Evolutionary conservation across 2,888 invertebrate species (phyloP).

Genomic region (Agrenia bidenticulata): DNA sequence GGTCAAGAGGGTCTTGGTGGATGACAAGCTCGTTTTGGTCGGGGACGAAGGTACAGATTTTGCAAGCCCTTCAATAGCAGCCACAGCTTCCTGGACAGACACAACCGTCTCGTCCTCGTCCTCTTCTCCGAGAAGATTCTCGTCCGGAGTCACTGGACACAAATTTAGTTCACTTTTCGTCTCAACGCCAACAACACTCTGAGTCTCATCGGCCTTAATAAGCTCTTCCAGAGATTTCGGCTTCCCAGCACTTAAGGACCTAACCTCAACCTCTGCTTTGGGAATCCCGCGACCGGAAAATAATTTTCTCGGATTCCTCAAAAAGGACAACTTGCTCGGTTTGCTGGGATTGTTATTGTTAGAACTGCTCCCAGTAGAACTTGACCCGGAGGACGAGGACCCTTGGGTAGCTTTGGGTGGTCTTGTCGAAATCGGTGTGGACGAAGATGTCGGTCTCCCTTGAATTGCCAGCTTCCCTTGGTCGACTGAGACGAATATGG

Average conservation of each 20-base stretch:
- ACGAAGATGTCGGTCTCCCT: not conserved
- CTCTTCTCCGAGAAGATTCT: conserved; percentile 4
- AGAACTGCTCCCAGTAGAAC: no score
- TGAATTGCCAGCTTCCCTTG: conserved; percentile 4
- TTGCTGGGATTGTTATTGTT: no score
- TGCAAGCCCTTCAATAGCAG: conserved; percentile 23
- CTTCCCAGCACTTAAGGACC: not conserved
- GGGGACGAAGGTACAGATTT: not conserved
- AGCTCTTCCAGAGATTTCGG: conserved; percentile 5
- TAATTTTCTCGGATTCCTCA: not conserved
- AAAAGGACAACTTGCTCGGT: conserved; percentile 8
- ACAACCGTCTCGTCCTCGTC: conserved; percentile 23
- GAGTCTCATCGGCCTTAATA: not conserved
- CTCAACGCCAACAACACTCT: not conserved
- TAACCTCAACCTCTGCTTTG: not conserved
- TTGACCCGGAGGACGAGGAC: no score
- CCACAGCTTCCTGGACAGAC: conserved; percentile 40
- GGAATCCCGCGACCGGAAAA: not conserved
- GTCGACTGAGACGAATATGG: conserved; percentile 9
- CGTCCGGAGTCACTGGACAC: not conserved
- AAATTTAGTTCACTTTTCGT: not conserved
- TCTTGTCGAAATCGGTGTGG: no score
- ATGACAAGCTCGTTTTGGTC: not conserved
- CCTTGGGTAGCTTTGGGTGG: no score
- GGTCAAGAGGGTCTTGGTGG: no score